Base-by-base conservation (phyloP, 2,888 invertebrate genomes). In the Incurvaria masculella region DNA sequence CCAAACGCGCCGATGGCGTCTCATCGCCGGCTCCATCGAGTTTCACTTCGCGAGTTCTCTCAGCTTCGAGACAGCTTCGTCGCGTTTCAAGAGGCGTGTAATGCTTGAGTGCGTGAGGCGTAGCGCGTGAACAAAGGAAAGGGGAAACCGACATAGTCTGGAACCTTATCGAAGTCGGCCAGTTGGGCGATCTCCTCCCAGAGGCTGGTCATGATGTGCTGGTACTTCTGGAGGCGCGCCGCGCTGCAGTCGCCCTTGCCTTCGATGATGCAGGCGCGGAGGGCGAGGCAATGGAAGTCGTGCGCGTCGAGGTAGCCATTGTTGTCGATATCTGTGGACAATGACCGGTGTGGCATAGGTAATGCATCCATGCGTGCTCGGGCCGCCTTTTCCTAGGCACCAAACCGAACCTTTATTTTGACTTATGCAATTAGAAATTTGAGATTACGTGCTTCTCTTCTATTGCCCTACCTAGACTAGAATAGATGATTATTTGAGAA, bases 181-280 rank as follows among this genome's bases (percentile, higher is more conserved):
- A 92, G 75, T 60, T 90, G 88, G 0, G 91, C 86, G 56, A 92
- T 89, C 78, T 92, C 91, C 61, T 90, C 89, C 91, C 91, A 92
- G 19, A 91, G 79, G 58, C 89, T 88, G 47, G 84, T 72, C 91
- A 91, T 91, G 55, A 91, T 82, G 66, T 90, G 89, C 66, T 89
- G 86, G 72, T 91, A 89, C 66, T 89, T 89, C 61, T 87, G 86
- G 50, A 90, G 81, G 19, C 86, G 81, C 3, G 81, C 80, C 47
- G 82, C 68, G 62, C 85, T 88, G 70, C 89, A 91, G 62, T 89
- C 88, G 20, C 91, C 91, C 61, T 90, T 90, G 56, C 91, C 90
- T 62, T 91, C 91, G 48, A 91, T 83, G 44, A 91, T 82, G 53
- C 91, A 91, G 51, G 89, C 88, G 56, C 90, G 81, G 17, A 92